Base-by-base conservation (phyloP, 2,888 invertebrate genomes). In the Galerucella nymphaeae region DNA sequence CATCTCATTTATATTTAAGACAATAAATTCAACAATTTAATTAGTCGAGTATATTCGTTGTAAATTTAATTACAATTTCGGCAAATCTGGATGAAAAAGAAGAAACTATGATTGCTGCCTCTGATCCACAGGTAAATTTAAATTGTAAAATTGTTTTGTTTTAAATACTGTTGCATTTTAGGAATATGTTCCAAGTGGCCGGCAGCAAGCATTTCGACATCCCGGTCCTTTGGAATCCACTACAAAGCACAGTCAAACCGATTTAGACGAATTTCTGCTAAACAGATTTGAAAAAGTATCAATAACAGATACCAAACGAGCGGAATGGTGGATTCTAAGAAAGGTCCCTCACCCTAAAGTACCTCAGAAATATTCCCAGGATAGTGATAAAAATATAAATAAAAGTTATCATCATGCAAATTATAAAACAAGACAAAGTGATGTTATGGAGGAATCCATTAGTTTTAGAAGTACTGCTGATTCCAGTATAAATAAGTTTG, bases 161-260 rank as follows among this genome's bases (percentile, higher is more conserved):
- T 23, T 59, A 69, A 18, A 67, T 61, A 66, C 13, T 16, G 53
- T 38, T 42, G 38, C 71, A 74, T 75, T 79, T 69, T 82, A 95
- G 94, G 95, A 95, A 90, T 96, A 94, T 89, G 90, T 93, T 89
- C 96, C 96, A 84, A 93, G 93, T 88, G 96, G 96, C 85, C 92
- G 95, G 87, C 92, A 93, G 88, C 93, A 93, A 88, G 88, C 93
- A 85, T 88, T 89, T 71, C 91, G 90, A 80, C 95, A 95, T 86
- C 95, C 95, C 16, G 93, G 93, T 67, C 91, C 92, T 77, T 88
- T 90, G 65, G 90, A 90, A 80, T 82, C 77, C n/a, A 66, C 76
- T 16, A 66, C 76, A 20, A 77, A 77, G 64, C 84, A 76, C 83
- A 70, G 70, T 61, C 59, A 71, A 61, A 68, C 71, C 50, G 77